These are phyloP conservation scores for Eidolon helvum DNA, from an alignment of 2,113 vertebrate genomes.

Conservation along the genomic window DNA sequence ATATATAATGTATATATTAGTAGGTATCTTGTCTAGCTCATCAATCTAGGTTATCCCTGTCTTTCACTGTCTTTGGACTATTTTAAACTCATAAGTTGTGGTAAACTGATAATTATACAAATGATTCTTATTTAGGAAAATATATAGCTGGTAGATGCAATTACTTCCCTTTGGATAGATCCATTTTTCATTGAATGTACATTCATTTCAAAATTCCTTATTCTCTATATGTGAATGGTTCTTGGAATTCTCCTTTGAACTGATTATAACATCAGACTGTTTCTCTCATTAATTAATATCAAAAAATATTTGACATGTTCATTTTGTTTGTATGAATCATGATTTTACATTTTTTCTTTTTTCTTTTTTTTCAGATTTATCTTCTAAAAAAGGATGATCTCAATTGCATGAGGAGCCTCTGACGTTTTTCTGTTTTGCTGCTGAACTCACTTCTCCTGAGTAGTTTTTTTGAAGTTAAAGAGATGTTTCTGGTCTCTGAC, in stretches of 20 bases:
- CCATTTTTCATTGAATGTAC: not conserved
- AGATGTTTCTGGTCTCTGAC: not conserved
- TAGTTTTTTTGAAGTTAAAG: not conserved
- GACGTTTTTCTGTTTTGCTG: not conserved
- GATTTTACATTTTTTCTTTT: no score
- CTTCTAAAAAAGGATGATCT: not conserved
- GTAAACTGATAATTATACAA: not conserved
- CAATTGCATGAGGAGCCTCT: not conserved
- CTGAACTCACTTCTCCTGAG: not conserved
- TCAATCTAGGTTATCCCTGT: not conserved
- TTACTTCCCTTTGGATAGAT: not conserved
- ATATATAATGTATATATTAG: not conserved
- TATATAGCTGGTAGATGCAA: not conserved
- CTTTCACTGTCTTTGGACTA: not conserved
- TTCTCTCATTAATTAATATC: not conserved
- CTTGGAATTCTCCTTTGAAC: not conserved
- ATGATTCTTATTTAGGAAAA: not conserved
- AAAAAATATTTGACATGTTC: not conserved
- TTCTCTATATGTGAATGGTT: not conserved
- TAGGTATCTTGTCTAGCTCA: not conserved
- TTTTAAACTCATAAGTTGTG: not conserved
- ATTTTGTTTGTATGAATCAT: not conserved
- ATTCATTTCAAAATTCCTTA: not conserved
- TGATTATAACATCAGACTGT: not conserved
- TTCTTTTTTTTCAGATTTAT: not conserved